A percentile compares a stretch with the other conserved stretches of the same genome.
These are phyloP conservation scores for Drosophila tanythrix DNA, from an alignment of 2,888 invertebrate genomes.

Conservation along the genomic window DNA sequence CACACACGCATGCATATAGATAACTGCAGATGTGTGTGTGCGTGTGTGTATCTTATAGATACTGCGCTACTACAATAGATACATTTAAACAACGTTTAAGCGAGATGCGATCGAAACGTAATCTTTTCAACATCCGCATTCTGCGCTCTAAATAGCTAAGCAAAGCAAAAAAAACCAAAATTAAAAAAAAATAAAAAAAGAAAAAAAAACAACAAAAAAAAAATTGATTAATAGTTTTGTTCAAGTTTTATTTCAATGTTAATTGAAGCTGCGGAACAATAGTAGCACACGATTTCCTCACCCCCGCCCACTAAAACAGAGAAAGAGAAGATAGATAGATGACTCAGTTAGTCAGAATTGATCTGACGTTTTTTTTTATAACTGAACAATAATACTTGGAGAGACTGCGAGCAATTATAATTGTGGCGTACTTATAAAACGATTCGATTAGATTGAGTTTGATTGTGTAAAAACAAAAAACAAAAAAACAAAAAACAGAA, in stretches of 20 bases:
- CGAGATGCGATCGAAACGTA: conserved; percentile 17
- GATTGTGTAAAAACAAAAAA: conserved; percentile 27
- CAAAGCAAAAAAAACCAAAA: conserved; percentile 9
- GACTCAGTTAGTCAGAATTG: conserved; percentile 48
- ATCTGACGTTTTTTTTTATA: conserved; percentile 15
- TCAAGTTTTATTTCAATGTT: conserved; percentile 58
- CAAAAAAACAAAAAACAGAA: conserved; percentile 8
- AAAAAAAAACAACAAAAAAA: conserved; percentile 12
- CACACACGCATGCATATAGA: conserved; percentile 15
- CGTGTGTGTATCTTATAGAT: conserved; percentile 1
- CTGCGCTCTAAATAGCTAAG: conserved; percentile 48
- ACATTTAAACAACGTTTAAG: conserved; percentile 5
- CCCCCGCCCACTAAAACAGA: neutral
- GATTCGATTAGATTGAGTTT: conserved; percentile 39
- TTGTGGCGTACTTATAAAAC: conserved; percentile 34
- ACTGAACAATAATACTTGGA: conserved; percentile 14
- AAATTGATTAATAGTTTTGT: conserved; percentile 51
- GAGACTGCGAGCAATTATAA: conserved; percentile 35
- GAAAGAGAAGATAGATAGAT: conserved; percentile 1
- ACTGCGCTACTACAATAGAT: conserved; percentile 7
- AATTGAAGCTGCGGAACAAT: conserved; percentile 33
- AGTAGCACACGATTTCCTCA: conserved; percentile 36
- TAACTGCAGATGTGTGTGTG: neutral
- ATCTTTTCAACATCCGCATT: conserved; percentile 54
- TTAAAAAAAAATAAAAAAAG: neutral